phyloP scores from a whole-genome alignment of 1,140 invertebrate species.

The Hylaeus volcanicus region DNA sequence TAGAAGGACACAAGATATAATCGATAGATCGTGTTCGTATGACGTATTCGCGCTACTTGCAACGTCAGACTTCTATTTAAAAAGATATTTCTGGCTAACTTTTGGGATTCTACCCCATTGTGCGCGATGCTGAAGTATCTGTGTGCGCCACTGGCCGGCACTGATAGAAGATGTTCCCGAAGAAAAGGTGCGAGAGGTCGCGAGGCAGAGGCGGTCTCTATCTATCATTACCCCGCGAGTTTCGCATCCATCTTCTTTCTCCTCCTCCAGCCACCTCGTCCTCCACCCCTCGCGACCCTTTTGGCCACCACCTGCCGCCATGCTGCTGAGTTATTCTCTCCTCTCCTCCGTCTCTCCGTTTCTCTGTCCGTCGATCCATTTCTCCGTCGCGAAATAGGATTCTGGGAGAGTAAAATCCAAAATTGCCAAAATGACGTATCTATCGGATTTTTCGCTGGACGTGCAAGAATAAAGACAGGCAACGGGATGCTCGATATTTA shows the following conservation, averaged over 20 bases:
- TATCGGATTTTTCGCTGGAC: no score
- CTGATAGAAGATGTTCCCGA: conserved; percentile 13
- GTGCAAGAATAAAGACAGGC: no score
- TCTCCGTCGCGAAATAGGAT: background rate
- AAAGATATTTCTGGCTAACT: no score
- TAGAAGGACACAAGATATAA: no score
- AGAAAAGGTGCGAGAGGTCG: conserved; percentile 30
- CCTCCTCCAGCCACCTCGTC: background rate
- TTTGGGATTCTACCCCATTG: no score
- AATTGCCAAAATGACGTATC: conserved; percentile 2
- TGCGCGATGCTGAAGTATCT: no score
- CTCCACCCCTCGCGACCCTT: background rate
- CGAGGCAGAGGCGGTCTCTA: conserved; percentile 1
- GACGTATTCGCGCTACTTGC: no score
- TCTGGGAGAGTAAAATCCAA: conserved; percentile 1
- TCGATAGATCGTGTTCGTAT: no score
- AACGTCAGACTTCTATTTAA: no score
- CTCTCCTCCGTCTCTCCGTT: background rate
- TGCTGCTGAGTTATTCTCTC: conserved; percentile 20
- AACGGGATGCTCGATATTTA: no score
- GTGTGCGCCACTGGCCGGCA: background rate
- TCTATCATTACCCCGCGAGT: conserved; percentile 50
- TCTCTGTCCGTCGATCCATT: background rate
- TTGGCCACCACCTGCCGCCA: conserved; percentile 1
- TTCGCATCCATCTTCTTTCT: conserved; percentile 31